Base-by-base conservation (phyloP, 2,797 vertebrate species). In the Betta splendens region DNA sequence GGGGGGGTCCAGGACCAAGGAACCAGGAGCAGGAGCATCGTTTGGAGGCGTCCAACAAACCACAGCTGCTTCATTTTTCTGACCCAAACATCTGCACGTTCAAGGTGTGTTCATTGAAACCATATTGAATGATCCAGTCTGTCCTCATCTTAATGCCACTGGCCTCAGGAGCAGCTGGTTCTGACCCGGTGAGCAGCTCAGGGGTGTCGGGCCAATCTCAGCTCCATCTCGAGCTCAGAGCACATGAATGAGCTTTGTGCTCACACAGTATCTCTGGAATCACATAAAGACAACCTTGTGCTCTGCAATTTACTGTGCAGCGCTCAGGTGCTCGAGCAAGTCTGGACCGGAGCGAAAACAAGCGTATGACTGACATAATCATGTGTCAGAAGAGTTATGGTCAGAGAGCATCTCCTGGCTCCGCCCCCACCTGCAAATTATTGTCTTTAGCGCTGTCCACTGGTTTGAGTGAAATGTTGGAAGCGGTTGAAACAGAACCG, bases 341-440 rank as follows among this genome's bases (percentile, higher is more conserved):
- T 91, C 92, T 88, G 83, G 92, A 92, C 92, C 91, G 88, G 92
- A 92, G 84, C 67, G 85, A 89, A 90, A 89, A 89, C 86, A 91
- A 87, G 91, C 89, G 83, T 88, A 84, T 84, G 87, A 92, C 87
- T 92, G 92, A 91, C 85, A 89, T 84, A 90, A 90, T 91, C 88
- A 91, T 90, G 90, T 91, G 87, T 86, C 83, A 85, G 87, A 77
- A 91, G 92, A 93, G 93, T 93, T 93, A 93, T 91, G 87, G 87
- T 84, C 76, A 58, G 56, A 72, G 79, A 72, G 83, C 79, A 83
- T 85, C 85, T 77, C 26, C 77, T 77, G 28, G 21, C 67, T 62
- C 85, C 85, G 75, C 76, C 70, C 72, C 60, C 73, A 55, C 48
- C 68, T 75, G 80, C 62, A 85, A 91, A 91, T 91, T 80, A 91